Base-by-base conservation (phyloP, 30 jellyfish, hydroid and myxozoan genomes). In the Catostylus mosaicus region DNA sequence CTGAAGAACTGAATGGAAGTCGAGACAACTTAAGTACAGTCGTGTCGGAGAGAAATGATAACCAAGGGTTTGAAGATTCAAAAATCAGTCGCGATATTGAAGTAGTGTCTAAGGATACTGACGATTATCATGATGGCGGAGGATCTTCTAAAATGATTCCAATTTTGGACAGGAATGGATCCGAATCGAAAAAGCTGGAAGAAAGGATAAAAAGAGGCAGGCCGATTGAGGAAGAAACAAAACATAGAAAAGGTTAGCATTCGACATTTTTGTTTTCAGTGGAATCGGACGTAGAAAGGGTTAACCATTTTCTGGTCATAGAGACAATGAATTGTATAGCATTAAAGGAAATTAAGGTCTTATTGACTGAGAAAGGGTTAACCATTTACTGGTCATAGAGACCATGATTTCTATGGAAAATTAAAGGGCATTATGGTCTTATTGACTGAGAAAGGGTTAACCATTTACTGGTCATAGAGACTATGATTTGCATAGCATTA, bases 1-100 rank as follows among this genome's bases (percentile, higher is more conserved):
- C 92, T 23, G 98, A 86, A 51, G 98, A 87, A 16, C 82, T 81
- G 56, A 85, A 73, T 30, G 84, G 47, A 33, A 73, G 88, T 67
- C 64, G 77, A 37, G 95, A 73, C 19, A 74, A 75, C 75, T n/a
- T 75, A 31, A 43, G 45, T 36, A 73, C 69, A n/a, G 75, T 62
- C 67, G 60, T n/a, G 56, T 48, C 85, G 4, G 92, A 67, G 34
- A 81, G 24, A 10, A 38, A 35, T 34, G 73, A 82, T 57, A 67
- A 29, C 45, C 52, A 76, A 24, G 35, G n/a, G 24, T 37, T 34
- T 43, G 93, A 70, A 54, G 86, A 73, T 36, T 52, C 87, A 67
- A 83, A 46, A 34, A 16, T 43, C 36, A 60, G 46, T 33, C 63
- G 51, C 0, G 87, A 83, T 26, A 32, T 6, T 29, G 82, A 59